Evolutionary conservation across 2,113 vertebrate genomes (phyloP).

Genomic region (Lanius ludovicianus): DNA sequence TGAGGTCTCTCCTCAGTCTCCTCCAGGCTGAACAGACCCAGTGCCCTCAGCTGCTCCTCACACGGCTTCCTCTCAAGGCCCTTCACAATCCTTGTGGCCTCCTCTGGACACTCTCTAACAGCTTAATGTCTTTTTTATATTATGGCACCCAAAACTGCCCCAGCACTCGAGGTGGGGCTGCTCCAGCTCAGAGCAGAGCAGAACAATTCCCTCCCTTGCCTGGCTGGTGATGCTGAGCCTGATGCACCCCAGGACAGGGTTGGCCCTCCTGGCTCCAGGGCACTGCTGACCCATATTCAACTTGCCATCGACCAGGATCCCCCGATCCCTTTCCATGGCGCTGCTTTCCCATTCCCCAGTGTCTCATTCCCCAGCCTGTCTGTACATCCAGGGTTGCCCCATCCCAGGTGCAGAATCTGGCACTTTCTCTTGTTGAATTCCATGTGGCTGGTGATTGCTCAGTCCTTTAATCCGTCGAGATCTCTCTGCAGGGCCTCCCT

Average conservation of each 20-base stretch:
- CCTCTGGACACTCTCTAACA: background rate
- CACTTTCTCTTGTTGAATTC: background rate
- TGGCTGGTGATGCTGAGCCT: rapidly evolving
- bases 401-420: background rate
- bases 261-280: background rate
- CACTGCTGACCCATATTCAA: background rate
- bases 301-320: background rate
- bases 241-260: background rate
- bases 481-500: background rate
- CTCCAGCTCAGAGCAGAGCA: background rate
- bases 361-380: background rate
- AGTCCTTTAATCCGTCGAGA: background rate
- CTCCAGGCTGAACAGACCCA: background rate
- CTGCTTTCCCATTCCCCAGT: too few relatives aligned
- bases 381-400: background rate
- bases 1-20: background rate
- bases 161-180: background rate
- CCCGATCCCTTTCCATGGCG: background rate
- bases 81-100: background rate
- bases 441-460: background rate
- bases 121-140: background rate
- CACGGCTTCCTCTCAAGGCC: too few relatives aligned
- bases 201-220: background rate
- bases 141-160: background rate
- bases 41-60: background rate